Conservation (phyloP, 2,888 invertebrate genomes). For the Monoplex corrugatus region DNA sequence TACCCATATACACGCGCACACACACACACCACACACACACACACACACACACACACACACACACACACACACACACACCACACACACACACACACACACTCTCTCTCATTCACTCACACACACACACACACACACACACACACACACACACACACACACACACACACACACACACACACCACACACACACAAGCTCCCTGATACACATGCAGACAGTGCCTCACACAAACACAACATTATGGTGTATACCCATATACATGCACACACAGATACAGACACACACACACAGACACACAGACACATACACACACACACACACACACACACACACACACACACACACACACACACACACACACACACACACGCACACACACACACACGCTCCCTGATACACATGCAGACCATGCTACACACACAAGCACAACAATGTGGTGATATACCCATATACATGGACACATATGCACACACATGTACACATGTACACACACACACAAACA, state of each 20-base stretch:
- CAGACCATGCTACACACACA: slow-evolving; percentile 9
- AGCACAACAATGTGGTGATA: background rate
- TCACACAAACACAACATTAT: background rate
- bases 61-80: too few relatives aligned
- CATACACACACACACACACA: slow-evolving; percentile 33
- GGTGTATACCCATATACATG: background rate
- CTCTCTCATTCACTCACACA: background rate
- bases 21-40: too few relatives aligned
- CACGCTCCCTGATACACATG: background rate
- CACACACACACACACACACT: too few relatives aligned
- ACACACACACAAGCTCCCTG: background rate
- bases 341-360: slow-evolving; percentile 32
- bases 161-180: background rate
- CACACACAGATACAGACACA: background rate
- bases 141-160: background rate
- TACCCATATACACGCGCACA: too few relatives aligned
- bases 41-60: too few relatives aligned
- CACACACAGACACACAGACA: slow-evolving; percentile 9
- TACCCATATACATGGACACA: background rate
- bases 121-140: background rate
- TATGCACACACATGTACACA: background rate
- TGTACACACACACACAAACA: background rate
- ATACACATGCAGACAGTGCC: background rate
- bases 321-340: slow-evolving; percentile 26
- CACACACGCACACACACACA: background rate